phyloP scores from a whole-genome alignment of 2,888 invertebrate species.

The Miltochrista miniata region DNA sequence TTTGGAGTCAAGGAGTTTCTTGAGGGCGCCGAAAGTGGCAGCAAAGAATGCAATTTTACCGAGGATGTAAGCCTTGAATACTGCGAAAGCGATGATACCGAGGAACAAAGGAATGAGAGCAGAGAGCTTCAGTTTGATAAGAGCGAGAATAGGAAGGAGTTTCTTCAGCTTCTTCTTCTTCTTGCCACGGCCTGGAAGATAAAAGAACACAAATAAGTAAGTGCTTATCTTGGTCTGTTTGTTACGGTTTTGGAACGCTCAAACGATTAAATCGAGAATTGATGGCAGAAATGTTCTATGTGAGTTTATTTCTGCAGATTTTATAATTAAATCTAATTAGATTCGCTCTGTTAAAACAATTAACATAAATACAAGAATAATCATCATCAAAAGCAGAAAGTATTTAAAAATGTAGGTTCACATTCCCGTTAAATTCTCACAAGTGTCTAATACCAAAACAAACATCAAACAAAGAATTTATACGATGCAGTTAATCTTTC shows the following conservation, averaged over 20 bases:
- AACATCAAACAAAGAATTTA: slow-evolving; percentile 23
- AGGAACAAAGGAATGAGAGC: slow-evolving; percentile 90
- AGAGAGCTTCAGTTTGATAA: slow-evolving; percentile 90
- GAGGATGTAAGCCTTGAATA: slow-evolving; percentile 92
- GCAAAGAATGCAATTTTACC: slow-evolving; percentile 93
- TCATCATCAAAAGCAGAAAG: not conserved
- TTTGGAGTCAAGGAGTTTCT: slow-evolving; percentile 89
- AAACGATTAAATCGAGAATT: not conserved
- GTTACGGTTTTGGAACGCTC: too few relatives aligned
- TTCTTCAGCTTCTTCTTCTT: slow-evolving; percentile 92
- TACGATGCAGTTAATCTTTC: slow-evolving; percentile 23
- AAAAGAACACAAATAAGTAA: not conserved
- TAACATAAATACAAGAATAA: not conserved
- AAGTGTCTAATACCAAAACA: slow-evolving; percentile 25
- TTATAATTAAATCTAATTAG: not conserved
- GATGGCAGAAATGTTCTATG: not conserved
- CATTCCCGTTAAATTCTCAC: slow-evolving; percentile 26
- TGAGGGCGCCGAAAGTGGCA: slow-evolving; percentile 86
- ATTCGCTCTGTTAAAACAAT: slow-evolving; percentile 1
- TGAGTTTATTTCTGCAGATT: too few relatives aligned
- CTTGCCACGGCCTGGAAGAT: slow-evolving; percentile 87
- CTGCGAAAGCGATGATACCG: slow-evolving; percentile 89
- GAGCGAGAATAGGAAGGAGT: slow-evolving; percentile 88
- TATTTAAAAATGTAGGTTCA: slow-evolving; percentile 13
- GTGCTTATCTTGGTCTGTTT: too few relatives aligned